Evolutionary conservation across 1,140 invertebrate genomes (phyloP).

Genomic region (Drosophila navojoa): DNA sequence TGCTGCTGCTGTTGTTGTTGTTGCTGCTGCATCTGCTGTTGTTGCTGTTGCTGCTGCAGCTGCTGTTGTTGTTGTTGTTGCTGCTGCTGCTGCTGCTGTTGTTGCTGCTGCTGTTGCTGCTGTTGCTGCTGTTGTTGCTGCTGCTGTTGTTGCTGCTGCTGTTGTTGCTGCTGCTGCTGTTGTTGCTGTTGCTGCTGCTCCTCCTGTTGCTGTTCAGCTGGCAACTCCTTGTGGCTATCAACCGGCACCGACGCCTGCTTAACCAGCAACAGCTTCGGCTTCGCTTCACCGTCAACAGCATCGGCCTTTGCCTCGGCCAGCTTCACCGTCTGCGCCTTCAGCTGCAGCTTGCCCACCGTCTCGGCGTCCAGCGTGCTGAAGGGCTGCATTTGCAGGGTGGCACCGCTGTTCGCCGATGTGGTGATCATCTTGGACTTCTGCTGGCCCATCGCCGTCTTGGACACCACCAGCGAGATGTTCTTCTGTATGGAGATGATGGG

Average conservation of each 20-base stretch:
- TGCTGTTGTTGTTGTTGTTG: constrained; percentile 16
- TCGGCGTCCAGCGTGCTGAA: constrained; percentile 14
- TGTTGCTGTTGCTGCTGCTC: neutral
- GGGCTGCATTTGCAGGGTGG: constrained; percentile 52
- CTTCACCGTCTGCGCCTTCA: constrained; percentile 29
- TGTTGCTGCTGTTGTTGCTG: neutral
- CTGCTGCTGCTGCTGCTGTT: constrained; percentile 4
- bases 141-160: neutral
- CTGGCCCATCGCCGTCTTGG: constrained; percentile 67
- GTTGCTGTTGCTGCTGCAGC: neutral
- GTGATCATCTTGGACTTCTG: constrained; percentile 68
- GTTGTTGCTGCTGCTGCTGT: neutral
- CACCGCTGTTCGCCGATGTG: constrained; percentile 40
- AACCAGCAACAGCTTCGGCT: constrained; percentile 35
- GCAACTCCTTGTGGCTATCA: constrained; percentile 14
- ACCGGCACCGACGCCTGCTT: constrained; percentile 12
- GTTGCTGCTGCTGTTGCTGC: no score
- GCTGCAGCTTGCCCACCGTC: constrained; percentile 31
- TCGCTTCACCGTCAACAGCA: constrained; percentile 8
- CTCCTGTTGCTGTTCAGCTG: constrained; percentile 8
- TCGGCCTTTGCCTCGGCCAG: constrained; percentile 15
- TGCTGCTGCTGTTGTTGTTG: constrained; percentile 9
- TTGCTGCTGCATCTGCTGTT: no score
- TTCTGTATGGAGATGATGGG: constrained; percentile 57
- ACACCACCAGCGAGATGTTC: constrained; percentile 66